phyloP scores from a whole-genome alignment of 53 echinoderm and acorn worm genomes.

The Hippasteria phrygiana region DNA sequence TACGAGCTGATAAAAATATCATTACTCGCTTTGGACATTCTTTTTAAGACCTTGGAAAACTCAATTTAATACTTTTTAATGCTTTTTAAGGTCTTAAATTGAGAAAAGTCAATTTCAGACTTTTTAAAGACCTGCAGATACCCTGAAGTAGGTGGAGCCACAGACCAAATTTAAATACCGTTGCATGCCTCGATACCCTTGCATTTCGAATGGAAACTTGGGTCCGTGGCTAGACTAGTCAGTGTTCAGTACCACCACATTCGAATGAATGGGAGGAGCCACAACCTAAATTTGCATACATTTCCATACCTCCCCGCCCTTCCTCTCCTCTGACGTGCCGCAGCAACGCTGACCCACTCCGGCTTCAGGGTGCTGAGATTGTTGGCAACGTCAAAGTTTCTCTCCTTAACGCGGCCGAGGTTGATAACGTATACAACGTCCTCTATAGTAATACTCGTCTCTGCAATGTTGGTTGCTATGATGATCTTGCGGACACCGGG shows the following conservation, averaged over 20 bases:
- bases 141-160: neutral
- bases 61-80: too few species aligned
- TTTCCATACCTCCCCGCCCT: constrained; percentile 84
- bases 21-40: too few species aligned
- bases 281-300: neutral
- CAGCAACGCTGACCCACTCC: constrained; percentile 93
- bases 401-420: constrained; percentile 85
- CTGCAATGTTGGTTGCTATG: constrained; percentile 98
- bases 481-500: constrained; percentile 89
- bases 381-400: constrained; percentile 90
- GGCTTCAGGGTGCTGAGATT: constrained; percentile 92
- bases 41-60: too few species aligned
- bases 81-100: too few species aligned
- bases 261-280: neutral
- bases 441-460: constrained; percentile 98
- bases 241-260: too few species aligned
- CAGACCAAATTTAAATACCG: neutral
- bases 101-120: too few species aligned
- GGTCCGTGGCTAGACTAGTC: too few species aligned
- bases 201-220: too few species aligned
- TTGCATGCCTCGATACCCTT: neutral
- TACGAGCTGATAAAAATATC: too few species aligned
- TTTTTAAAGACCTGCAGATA: too few species aligned
- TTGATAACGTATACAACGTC: constrained; percentile 94
- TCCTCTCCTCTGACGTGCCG: constrained; percentile 87